These are phyloP conservation scores for Sturnus vulgaris DNA, from an alignment of 2,113 vertebrate species.

Conservation along the genomic window DNA sequence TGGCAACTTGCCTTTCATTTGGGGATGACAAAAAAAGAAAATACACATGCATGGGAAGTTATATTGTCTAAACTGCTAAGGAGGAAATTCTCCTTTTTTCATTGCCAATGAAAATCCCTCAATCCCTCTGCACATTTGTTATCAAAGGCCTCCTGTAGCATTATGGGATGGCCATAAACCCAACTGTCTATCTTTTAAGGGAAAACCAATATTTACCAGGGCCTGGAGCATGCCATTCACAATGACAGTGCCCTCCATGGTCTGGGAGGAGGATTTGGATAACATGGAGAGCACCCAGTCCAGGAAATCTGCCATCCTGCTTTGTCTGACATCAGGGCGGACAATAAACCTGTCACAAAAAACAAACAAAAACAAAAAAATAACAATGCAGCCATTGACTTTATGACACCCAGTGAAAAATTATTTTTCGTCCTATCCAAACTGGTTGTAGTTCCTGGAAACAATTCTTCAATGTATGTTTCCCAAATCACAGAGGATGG, in stretches of 20 bases:
- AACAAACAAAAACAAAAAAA: neutral
- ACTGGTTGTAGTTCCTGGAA: neutral
- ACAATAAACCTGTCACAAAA: conserved; percentile 83
- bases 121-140: neutral
- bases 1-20: neutral
- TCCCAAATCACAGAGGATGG: neutral
- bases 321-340: conserved; percentile 89
- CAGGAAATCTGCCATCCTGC: conserved; percentile 84
- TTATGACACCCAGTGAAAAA: neutral
- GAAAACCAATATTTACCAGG: conserved; percentile 77
- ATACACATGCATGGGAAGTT: neutral
- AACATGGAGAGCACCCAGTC: conserved; percentile 88
- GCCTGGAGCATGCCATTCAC: conserved; percentile 89
- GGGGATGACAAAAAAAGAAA: neutral
- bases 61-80: neutral
- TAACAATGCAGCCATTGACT: neutral
- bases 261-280: conserved; percentile 76
- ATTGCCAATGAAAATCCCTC: neutral
- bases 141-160: neutral
- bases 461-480: neutral
- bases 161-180: neutral
- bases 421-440: neutral
- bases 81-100: neutral
- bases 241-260: conserved; percentile 77
- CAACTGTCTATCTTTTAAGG: neutral